These are phyloP conservation scores for Pemphredon lugubris DNA, from an alignment of 2,888 invertebrate species.

Conservation along the genomic window DNA sequence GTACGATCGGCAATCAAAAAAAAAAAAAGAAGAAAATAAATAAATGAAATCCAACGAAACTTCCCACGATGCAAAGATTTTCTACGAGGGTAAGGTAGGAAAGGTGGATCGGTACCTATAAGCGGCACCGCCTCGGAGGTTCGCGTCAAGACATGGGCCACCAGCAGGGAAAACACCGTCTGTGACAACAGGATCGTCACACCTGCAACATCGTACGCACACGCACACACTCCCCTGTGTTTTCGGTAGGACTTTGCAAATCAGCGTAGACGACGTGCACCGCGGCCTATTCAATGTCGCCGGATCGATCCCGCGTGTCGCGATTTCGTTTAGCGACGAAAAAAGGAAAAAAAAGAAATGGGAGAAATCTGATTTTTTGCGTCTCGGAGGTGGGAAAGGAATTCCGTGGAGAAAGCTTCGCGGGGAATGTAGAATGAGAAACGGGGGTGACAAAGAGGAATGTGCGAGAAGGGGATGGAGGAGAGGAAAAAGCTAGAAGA, in stretches of 20 bases:
- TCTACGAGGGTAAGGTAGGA: slow-evolving; percentile 50
- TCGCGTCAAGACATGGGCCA: slow-evolving; percentile 99
- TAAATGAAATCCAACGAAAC: slow-evolving; percentile 11
- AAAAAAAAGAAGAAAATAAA: not conserved
- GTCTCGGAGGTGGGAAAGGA: not conserved
- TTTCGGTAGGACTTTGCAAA: too few species aligned
- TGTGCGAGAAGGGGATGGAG: not conserved
- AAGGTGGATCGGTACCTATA: slow-evolving; percentile 88
- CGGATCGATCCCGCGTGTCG: not conserved
- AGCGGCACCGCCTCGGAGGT: slow-evolving; percentile 99
- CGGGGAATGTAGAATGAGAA: not conserved
- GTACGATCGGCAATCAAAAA: too few species aligned
- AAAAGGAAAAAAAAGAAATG: slow-evolving; percentile 11
- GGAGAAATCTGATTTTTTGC: too few species aligned
- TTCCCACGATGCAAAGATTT: slow-evolving; percentile 36
- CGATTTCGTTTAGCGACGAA: not conserved
- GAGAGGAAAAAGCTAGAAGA: not conserved
- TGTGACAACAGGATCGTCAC: slow-evolving; percentile 99
- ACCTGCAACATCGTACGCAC: slow-evolving; percentile 92
- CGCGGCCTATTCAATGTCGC: not conserved
- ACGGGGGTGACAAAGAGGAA: not conserved
- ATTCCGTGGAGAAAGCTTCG: not conserved
- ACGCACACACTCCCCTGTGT: slow-evolving; percentile 80
- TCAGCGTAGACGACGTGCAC: slow-evolving; percentile 59
- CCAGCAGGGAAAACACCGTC: slow-evolving; percentile 99